phyloP scores from a whole-genome alignment of 2,888 invertebrate species.

The Xestia c-nigrum region DNA sequence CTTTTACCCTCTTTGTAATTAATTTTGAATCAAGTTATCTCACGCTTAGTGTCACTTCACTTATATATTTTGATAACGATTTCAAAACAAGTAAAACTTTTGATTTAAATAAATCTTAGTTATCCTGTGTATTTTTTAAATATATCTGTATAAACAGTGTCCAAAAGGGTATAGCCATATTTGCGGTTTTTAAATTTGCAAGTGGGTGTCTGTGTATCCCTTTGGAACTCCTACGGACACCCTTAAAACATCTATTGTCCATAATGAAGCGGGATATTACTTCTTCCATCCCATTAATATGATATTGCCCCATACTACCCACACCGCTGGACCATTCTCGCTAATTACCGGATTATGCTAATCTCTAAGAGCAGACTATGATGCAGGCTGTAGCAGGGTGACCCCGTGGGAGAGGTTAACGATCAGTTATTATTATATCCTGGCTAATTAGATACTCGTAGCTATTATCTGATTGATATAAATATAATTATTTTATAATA shows the following conservation, averaged over 20 bases:
- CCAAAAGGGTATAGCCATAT: neutral
- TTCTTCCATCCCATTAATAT: conserved; percentile 11
- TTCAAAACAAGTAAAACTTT: neutral
- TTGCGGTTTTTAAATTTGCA: neutral
- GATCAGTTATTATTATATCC: conserved; percentile 1
- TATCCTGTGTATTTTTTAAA: neutral
- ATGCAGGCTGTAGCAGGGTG: conserved; percentile 11
- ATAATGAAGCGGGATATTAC: neutral
- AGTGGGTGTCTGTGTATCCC: neutral
- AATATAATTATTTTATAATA: neutral
- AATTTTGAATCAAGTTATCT: neutral
- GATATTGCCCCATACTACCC: neutral
- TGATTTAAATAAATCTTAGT: neutral
- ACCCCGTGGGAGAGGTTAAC: conserved; percentile 3
- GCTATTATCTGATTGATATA: conserved; percentile 1
- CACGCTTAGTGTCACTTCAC: neutral
- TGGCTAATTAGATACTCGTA: neutral
- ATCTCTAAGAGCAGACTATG: conserved; percentile 34
- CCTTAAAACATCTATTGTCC: neutral
- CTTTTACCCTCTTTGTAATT: neutral
- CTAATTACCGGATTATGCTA: conserved; percentile 61
- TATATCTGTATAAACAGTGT: neutral
- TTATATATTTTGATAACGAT: neutral
- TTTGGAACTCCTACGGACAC: neutral
- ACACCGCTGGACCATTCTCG: conserved; percentile 1